Conservation (phyloP, 2,113 vertebrate species). For the Charadrius vociferus region DNA sequence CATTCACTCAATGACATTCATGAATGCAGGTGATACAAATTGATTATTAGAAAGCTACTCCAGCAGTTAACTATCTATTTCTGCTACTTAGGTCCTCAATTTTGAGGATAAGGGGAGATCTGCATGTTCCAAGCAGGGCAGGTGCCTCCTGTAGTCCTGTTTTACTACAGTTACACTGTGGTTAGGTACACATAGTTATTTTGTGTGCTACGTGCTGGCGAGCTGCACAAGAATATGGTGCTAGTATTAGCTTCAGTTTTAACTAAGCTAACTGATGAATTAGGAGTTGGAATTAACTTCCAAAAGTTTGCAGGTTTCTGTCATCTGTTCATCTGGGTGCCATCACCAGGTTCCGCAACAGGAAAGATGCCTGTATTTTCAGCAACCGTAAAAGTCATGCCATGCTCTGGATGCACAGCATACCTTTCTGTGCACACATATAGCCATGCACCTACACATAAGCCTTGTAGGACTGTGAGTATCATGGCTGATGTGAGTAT, state of each 20-base stretch:
- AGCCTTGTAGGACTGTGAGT: not conserved
- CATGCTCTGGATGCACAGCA: not conserved
- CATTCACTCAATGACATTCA: not conserved
- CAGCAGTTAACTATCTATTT: not conserved
- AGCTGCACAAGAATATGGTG: not conserved
- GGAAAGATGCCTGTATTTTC: not conserved
- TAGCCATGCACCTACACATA: accelerated
- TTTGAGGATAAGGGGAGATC: not conserved
- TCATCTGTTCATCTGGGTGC: not conserved
- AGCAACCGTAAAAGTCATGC: not conserved
- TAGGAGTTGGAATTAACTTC: not conserved
- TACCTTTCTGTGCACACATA: not conserved
- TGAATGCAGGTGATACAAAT: not conserved
- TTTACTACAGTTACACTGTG: not conserved
- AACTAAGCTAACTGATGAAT: not conserved
- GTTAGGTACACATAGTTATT: not conserved
- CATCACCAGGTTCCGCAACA: not conserved
- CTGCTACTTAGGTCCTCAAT: not conserved
- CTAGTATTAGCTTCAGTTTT: not conserved
- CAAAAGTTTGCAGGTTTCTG: not conserved
- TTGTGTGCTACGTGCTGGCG: not conserved
- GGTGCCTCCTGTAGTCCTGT: not conserved
- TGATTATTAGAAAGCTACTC: not conserved
- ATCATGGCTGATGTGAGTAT: not conserved
- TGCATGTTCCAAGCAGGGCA: not conserved